These are phyloP conservation scores for Lichenostomus cassidix DNA, from an alignment of 2,113 vertebrate genomes.

Conservation along the genomic window DNA sequence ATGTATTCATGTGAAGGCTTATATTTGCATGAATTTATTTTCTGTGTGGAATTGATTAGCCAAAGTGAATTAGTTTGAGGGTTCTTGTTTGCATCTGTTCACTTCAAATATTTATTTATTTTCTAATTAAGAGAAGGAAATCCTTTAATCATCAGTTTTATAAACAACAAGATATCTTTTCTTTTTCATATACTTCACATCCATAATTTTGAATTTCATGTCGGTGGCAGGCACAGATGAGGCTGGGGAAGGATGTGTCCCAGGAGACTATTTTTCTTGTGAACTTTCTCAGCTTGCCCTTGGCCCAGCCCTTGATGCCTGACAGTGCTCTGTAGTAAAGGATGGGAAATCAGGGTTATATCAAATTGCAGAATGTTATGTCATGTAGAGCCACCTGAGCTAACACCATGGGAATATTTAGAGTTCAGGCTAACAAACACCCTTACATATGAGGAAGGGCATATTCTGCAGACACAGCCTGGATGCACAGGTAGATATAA, in stretches of 20 bases:
- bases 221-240: background rate
- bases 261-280: background rate
- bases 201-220: background rate
- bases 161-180: background rate
- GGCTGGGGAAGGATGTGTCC: background rate
- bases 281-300: background rate
- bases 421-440: background rate
- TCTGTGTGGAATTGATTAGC: background rate
- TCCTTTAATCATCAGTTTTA: background rate
- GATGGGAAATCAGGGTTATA: background rate
- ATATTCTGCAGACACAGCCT: background rate
- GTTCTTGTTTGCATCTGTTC: background rate
- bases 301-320: background rate
- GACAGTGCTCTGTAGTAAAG: background rate
- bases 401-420: background rate
- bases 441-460: background rate
- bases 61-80: background rate
- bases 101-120: constrained; percentile 7
- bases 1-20: background rate
- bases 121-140: background rate
- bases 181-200: background rate
- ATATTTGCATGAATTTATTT: constrained; percentile 25
- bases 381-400: background rate
- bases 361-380: background rate
- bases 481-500: background rate